Evolutionary conservation across 2,113 vertebrate genomes (phyloP).

Genomic region (Cinclus mexicanus): DNA sequence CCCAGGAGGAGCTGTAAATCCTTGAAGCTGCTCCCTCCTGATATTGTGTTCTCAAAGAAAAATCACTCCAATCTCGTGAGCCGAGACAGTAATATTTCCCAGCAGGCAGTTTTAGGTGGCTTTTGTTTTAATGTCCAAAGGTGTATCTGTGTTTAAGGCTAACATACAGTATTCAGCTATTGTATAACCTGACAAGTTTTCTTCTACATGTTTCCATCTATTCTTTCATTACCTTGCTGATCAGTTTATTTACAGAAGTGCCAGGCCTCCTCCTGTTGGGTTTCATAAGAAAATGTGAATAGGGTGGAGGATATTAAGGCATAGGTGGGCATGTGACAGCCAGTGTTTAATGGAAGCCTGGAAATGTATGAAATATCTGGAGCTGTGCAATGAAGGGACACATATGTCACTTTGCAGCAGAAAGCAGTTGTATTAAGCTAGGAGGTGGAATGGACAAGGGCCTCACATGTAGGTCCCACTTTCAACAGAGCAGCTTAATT

Average conservation of each 20-base stretch:
- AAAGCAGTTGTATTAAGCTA: neutral
- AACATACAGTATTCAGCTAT: neutral
- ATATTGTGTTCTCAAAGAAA: neutral
- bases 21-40: conserved; percentile 19
- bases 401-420: neutral
- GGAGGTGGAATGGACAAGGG: neutral
- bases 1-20: conserved; percentile 21
- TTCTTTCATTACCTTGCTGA: neutral
- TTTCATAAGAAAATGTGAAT: neutral
- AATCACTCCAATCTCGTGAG: neutral
- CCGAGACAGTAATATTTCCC: neutral
- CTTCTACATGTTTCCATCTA: neutral
- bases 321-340: neutral
- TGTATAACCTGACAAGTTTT: neutral
- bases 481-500: neutral
- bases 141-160: neutral
- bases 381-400: neutral
- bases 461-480: neutral
- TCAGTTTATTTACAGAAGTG: neutral
- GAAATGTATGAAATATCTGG: neutral
- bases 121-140: neutral
- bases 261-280: rapidly evolving
- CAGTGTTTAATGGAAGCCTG: neutral
- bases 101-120: neutral
- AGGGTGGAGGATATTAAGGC: neutral